Base-by-base conservation (phyloP, 1,140 invertebrate species). In the Lepidotrigona ventralis region DNA sequence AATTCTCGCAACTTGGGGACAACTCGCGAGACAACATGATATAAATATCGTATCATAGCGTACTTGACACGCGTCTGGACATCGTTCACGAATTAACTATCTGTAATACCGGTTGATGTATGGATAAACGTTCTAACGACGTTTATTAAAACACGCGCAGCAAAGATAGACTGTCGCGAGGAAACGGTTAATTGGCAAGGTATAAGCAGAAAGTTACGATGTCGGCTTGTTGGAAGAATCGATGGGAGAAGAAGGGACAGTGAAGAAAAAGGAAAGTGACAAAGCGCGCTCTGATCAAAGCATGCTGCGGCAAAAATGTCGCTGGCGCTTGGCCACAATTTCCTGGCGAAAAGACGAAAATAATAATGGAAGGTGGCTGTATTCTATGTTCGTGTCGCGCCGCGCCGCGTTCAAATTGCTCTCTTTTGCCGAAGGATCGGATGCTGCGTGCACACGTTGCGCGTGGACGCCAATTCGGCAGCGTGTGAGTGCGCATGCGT, bases 361-460 rank as follows among this genome's bases (percentile, higher is more conserved):
- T 84, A 88, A 79, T 84, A 79, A 88, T 71, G 84, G 81, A 88
- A 89, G 86, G 72, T 76, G 75, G 26, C 79, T 46, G 77, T 80
- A 64, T 84, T 75, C 58, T 26, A 17, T 29, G 39, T 46, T 60
- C 66, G 53, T 64, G 21, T 19, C 66, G 46, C 6, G 39, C 39
- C 39, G 39, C 39, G 39, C 6, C 39, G 39, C 54, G 17, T 26
- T 15, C 29, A 71, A 46, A 64, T 81, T 81, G 83, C 78, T 82
- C 79, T 73, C 79, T 83, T 79, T 79, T 79, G 51, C 39, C 3
- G 46, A n/a, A 14, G 53, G 54, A 71, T 71, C 46, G 23, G 85
- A 81, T 84, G 69, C 85, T 71, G 81, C 71, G 79, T 33, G 79
- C 46, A 73, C 51, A 51, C 58, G 75, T 56, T 68, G 73, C 78